Conservation (phyloP, 2,888 invertebrate species). For the Anoplius nigerrimus region DNA sequence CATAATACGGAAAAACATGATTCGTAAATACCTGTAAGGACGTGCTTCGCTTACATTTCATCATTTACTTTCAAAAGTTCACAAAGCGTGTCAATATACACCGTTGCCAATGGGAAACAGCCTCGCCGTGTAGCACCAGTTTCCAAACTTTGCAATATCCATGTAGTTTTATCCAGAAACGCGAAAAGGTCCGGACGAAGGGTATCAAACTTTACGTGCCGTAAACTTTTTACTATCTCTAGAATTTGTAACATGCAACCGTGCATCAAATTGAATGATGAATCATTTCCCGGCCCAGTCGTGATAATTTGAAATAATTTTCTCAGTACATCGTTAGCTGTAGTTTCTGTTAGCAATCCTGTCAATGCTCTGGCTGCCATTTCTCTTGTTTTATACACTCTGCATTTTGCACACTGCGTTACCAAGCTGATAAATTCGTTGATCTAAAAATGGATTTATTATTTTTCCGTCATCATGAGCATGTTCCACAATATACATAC, state of each 20-base stretch:
- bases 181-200: conserved; percentile 35
- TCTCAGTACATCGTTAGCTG: conserved; percentile 59
- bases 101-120: conserved; percentile 66
- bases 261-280: conserved; percentile 79
- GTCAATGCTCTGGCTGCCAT: conserved; percentile 84
- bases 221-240: conserved; percentile 68
- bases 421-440: conserved; percentile 82
- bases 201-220: conserved; percentile 37
- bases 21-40: not conserved
- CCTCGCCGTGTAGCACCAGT: conserved; percentile 44
- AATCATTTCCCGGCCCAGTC: conserved; percentile 21
- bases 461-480: not conserved
- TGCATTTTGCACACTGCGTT: conserved; percentile 80
- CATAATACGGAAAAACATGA: not conserved
- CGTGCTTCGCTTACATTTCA: conserved; percentile 33
- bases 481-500: conserved; percentile 71
- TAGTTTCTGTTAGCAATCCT: conserved; percentile 77
- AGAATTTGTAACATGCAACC: conserved; percentile 80
- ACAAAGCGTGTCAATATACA: conserved; percentile 55
- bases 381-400: conserved; percentile 82
- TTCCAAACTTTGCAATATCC: conserved; percentile 62
- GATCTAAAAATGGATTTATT: conserved; percentile 76
- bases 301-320: conserved; percentile 69
- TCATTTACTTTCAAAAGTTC: conserved; percentile 46
- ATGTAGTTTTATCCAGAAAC: conserved; percentile 51